Base-by-base conservation (phyloP, 2,888 invertebrate genomes). In the Amaurobius ferox region DNA sequence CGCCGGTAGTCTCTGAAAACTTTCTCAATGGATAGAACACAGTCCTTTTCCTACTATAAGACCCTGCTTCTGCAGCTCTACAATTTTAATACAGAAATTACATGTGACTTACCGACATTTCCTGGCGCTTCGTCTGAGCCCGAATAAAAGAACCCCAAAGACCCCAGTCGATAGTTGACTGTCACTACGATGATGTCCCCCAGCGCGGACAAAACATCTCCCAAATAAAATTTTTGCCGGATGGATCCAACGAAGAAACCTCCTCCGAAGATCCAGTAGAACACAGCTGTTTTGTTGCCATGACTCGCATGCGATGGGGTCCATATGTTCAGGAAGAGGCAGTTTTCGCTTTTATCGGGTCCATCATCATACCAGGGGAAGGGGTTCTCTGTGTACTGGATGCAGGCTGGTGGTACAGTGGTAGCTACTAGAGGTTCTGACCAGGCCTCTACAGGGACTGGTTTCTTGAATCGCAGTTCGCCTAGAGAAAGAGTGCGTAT, bases 261-360 rank as follows among this genome's bases (percentile, higher is more conserved):
- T 5, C 85, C 85, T 0, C 87, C 87, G 23, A 83, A 72, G 3
- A 87, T 32, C 83, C 79, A 87, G 48, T 39, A 74, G 61, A 87
- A 7, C 6, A 87, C 87, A 13, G 87, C 66, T 39, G 71, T 74
- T 13, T 32, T 64, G 9, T 64, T 70, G 2, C 7, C 13, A 9
- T 23, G 11, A 11, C 44, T n/a, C 2, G 73, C 67, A 16, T n/a
- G 23, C 16, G 29, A 0, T 16, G 79, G 72, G 0, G 73, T 62
- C 66, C 70, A 88, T n/a, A 88, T 79, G 35, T 87, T 88, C 39
- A 88, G 32, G 29, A 64, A 72, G 16, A 88, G 62, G 48, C 88
- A 88, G 28, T 88, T 80, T 23, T 88, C 88, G 23, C 77, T 79
- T n/a, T 71, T 70, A 5, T 48, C 39, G 0, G 77, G 64, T 11